Evolutionary conservation across 2,113 vertebrate genomes (phyloP).

Genomic region (Mesoclemmys tuberculata): DNA sequence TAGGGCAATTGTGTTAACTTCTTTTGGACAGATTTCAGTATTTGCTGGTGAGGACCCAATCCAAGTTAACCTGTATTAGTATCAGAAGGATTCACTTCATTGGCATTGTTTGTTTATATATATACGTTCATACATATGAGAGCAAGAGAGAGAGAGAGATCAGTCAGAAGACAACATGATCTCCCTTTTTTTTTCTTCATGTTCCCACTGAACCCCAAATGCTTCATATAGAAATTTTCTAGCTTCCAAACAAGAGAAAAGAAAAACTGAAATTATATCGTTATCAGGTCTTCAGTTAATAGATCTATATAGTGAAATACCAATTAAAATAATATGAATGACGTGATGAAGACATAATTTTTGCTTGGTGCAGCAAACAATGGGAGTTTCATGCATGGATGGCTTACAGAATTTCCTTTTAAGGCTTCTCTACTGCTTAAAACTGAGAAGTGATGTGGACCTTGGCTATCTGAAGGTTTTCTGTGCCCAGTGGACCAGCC

Average conservation of each 20-base stretch:
- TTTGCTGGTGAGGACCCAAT: slow-evolving; percentile 22
- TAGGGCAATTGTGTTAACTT: slow-evolving; percentile 34
- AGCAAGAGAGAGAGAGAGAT: slow-evolving; percentile 50
- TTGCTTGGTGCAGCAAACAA: not conserved
- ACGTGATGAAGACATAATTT: slow-evolving; percentile 38
- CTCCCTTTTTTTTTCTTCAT: slow-evolving; percentile 62
- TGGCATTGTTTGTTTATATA: slow-evolving; percentile 22
- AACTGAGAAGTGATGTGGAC: slow-evolving; percentile 31
- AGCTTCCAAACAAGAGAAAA: slow-evolving; percentile 41
- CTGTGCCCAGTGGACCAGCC: not conserved
- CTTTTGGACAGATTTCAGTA: slow-evolving; percentile 48
- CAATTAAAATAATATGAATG: slow-evolving; percentile 47
- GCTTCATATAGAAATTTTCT: slow-evolving; percentile 59
- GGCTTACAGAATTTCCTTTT: slow-evolving; percentile 4
- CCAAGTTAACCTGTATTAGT: not conserved
- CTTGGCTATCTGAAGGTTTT: slow-evolving; percentile 19
- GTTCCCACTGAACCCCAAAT: slow-evolving; percentile 47
- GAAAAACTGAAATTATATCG: slow-evolving; percentile 51
- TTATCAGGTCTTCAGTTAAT: slow-evolving; percentile 45
- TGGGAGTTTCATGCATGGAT: not conserved
- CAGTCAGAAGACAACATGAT: slow-evolving; percentile 46
- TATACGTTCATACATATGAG: slow-evolving; percentile 30
- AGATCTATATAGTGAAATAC: too few species aligned
- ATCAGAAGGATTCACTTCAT: slow-evolving; percentile 44
- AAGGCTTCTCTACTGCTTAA: not conserved